Evolutionary conservation across 1,140 invertebrate genomes (phyloP).

Genomic region (Bombyx mandarina): DNA sequence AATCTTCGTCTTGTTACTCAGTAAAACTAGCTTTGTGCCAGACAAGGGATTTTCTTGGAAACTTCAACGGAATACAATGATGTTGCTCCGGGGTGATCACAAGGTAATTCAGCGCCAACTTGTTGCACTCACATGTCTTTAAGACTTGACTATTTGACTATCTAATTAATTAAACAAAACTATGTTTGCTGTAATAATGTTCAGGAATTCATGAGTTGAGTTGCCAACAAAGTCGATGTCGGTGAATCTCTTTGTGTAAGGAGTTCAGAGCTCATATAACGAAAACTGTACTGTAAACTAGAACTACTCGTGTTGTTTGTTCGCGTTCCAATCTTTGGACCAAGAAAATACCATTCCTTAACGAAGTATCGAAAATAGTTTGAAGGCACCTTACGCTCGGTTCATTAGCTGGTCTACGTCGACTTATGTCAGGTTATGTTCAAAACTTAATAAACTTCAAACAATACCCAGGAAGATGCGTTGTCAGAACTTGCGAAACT

Average conservation of each 20-base stretch:
- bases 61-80: constrained; percentile 1
- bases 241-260: neutral
- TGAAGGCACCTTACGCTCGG: constrained; percentile 22
- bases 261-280: neutral
- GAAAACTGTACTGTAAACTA: neutral
- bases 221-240: neutral
- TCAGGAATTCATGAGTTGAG: neutral
- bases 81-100: constrained; percentile 18
- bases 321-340: neutral
- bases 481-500: constrained; percentile 52
- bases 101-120: constrained; percentile 25
- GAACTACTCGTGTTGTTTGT: neutral
- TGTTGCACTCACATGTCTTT: constrained; percentile 25
- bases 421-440: constrained; percentile 50
- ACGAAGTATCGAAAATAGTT: neutral
- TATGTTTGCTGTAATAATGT: constrained; percentile 21
- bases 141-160: constrained; percentile 18
- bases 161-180: constrained; percentile 23
- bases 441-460: constrained; percentile 59
- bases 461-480: constrained; percentile 55
- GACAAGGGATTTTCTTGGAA: constrained; percentile 1
- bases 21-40: too few species aligned
- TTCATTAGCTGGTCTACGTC: constrained; percentile 46
- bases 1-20: too few species aligned
- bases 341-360: too few species aligned